Conservation (phyloP, 2,888 invertebrate species). For the Patella pellucida region DNA sequence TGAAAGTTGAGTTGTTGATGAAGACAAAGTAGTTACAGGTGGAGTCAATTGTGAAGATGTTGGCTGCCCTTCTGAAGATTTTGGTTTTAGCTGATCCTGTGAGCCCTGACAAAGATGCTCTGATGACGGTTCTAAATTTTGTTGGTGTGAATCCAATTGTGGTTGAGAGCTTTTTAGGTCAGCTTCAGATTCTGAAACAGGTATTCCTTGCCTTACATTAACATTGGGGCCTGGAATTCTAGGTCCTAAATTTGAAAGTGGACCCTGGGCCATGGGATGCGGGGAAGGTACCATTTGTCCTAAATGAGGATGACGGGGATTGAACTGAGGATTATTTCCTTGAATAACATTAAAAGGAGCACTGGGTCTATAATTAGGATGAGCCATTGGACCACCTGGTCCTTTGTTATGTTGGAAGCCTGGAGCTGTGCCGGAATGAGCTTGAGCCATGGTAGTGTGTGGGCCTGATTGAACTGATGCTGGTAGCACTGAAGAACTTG, state of each 20-base stretch:
- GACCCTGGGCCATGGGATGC: conserved; percentile 15
- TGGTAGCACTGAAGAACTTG: no score
- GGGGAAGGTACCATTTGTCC: conserved; percentile 1
- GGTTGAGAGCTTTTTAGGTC: no score
- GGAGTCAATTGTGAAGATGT: no score
- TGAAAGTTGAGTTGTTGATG: no score
- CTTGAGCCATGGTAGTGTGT: neutral
- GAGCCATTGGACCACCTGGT: conserved; percentile 4
- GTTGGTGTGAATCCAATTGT: no score
- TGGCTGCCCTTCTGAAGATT: no score
- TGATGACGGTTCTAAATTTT: no score
- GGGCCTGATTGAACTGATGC: neutral
- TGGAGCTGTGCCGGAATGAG: conserved; percentile 18
- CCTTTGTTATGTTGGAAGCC: neutral
- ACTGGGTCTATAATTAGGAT: conserved; percentile 7
- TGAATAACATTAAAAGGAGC: neutral
- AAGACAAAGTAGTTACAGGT: no score
- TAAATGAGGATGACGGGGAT: conserved; percentile 8
- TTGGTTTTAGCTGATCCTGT: no score
- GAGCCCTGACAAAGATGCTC: no score
- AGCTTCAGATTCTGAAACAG: no score
- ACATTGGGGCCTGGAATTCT: conserved; percentile 8
- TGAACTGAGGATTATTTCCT: conserved; percentile 19
- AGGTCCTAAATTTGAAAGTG: conserved; percentile 17
- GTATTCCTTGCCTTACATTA: conserved; percentile 2